These are phyloP conservation scores for Otolemur garnettii DNA, from an alignment of 2,113 vertebrate genomes.

Conservation along the genomic window DNA sequence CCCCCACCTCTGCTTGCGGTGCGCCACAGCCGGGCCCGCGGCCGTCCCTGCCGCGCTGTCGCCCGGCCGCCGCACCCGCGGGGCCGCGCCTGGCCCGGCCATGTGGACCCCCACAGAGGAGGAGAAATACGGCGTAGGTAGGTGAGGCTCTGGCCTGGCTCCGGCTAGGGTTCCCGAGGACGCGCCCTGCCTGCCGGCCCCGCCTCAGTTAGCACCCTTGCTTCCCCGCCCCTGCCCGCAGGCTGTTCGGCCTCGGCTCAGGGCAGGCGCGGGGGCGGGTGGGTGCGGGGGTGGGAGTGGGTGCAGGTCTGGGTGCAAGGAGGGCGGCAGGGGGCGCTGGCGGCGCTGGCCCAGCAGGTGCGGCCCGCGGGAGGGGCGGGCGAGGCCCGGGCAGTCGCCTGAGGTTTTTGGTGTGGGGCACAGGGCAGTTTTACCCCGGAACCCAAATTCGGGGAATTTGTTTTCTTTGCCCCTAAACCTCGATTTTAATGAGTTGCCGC, in stretches of 20 bases:
- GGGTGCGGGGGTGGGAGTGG: neutral
- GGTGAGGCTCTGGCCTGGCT: constrained; percentile 83
- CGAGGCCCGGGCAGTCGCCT: neutral
- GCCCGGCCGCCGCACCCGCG: constrained; percentile 56
- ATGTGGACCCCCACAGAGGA: constrained; percentile 97
- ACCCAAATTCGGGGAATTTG: neutral
- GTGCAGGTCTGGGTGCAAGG: neutral
- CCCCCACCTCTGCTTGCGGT: constrained; percentile 76
- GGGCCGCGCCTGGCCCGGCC: constrained; percentile 71
- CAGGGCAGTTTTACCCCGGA: neutral
- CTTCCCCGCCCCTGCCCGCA: neutral
- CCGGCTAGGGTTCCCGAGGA: neutral
- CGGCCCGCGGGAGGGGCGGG: constrained; percentile 60
- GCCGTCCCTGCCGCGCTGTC: constrained; percentile 69
- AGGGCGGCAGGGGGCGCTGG: constrained; percentile 76
- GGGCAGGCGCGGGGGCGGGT: neutral
- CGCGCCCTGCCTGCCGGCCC: neutral
- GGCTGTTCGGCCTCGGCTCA: constrained; percentile 61
- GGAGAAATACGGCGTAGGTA: constrained; percentile 97
- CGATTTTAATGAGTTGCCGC: constrained; percentile 16
- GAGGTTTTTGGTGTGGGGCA: neutral
- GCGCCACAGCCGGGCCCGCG: constrained; percentile 78
- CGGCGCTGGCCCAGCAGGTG: constrained; percentile 68
- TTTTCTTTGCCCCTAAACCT: neutral
- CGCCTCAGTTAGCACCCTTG: neutral